phyloP scores from a whole-genome alignment of 1,140 invertebrate species.

The Rhagoletis zephyria region DNA sequence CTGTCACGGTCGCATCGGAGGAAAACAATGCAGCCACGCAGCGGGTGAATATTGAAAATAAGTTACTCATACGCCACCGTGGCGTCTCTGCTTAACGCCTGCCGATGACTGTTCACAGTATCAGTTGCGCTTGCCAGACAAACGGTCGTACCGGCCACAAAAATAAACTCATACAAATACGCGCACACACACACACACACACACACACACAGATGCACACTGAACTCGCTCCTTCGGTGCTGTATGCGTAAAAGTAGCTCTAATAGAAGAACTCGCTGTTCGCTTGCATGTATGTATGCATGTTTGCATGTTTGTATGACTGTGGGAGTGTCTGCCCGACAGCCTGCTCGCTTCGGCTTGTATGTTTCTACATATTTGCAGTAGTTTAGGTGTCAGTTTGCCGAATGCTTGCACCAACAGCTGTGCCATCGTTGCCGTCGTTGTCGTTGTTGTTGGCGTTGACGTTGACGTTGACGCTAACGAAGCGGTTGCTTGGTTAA shows the following conservation, averaged over 20 bases:
- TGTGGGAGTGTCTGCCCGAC: not conserved
- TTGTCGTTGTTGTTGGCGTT: not conserved
- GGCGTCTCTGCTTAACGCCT: conserved; percentile 23
- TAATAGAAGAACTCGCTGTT: not conserved
- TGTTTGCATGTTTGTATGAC: not conserved
- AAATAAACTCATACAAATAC: not conserved
- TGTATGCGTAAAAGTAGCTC: not conserved
- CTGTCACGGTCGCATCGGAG: too few relatives aligned
- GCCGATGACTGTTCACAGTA: not conserved
- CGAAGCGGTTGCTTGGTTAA: not conserved
- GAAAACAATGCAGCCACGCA: conserved; percentile 8
- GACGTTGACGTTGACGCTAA: not conserved
- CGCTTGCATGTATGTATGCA: not conserved
- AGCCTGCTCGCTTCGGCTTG: not conserved
- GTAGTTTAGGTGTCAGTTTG: conserved; percentile 29
- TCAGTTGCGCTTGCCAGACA: conserved; percentile 10
- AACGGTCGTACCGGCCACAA: conserved; percentile 5
- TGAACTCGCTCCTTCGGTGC: not conserved
- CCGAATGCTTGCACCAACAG: conserved; percentile 35
- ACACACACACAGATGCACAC: too few relatives aligned
- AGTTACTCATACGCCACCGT: conserved; percentile 43
- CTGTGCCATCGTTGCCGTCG: conserved; percentile 7
- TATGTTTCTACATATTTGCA: not conserved
- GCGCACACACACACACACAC: too few relatives aligned
- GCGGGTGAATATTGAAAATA: not conserved